Evolutionary conservation across 1,140 invertebrate species (phyloP).

Genomic region (Ectropis grisescens): DNA sequence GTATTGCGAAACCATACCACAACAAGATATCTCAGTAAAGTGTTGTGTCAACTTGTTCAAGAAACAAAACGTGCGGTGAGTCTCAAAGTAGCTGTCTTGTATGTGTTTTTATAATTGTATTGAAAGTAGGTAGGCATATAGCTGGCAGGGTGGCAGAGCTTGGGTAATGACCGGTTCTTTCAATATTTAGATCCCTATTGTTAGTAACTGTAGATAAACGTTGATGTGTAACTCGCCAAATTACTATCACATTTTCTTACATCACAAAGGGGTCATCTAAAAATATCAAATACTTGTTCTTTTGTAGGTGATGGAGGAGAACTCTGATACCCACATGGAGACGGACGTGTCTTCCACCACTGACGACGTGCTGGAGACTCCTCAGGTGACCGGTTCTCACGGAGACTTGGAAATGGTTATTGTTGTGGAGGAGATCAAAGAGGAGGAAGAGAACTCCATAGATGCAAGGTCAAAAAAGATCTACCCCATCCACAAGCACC

Average conservation of each 20-base stretch:
- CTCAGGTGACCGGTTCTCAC: conserved; percentile 26
- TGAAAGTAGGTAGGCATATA: no score
- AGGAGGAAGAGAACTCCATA: conserved; percentile 14
- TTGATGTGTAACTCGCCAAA: conserved; percentile 2
- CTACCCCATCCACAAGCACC: no score
- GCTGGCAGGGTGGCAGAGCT: conserved; percentile 39
- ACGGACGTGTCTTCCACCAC: conserved; percentile 51
- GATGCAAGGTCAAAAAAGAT: no score
- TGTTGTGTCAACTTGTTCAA: no score
- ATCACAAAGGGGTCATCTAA: conserved; percentile 25
- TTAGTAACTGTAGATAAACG: conserved; percentile 14
- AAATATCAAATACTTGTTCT: conserved; percentile 31
- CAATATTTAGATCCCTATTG: conserved; percentile 31
- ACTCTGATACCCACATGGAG: conserved; percentile 40
- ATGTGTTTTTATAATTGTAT: conserved; percentile 56
- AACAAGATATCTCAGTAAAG: no score
- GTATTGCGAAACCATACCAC: no score
- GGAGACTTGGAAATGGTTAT: conserved; percentile 40
- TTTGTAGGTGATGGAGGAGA: conserved; percentile 54
- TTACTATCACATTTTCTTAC: conserved; percentile 20
- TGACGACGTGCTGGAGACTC: conserved; percentile 28
- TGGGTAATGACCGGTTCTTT: conserved; percentile 47
- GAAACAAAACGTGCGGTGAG: conserved; percentile 37
- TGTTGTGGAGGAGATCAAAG: conserved; percentile 36
- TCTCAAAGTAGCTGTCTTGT: conserved; percentile 18